Conservation (phyloP, 1,140 invertebrate genomes). For the Zophobas atratus region DNA sequence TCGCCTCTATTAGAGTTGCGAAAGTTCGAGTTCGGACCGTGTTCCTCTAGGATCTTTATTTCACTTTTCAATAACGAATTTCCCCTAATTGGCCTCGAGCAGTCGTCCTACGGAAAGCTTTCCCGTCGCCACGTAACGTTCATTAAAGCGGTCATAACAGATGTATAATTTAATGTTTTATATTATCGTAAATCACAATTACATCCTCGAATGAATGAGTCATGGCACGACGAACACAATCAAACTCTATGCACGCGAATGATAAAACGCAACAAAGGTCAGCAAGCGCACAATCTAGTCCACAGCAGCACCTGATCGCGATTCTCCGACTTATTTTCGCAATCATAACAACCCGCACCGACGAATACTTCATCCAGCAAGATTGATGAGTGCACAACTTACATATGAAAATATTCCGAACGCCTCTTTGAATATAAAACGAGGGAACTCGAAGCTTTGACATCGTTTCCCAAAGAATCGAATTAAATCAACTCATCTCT, state of each 20-base stretch:
- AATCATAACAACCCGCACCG: no score
- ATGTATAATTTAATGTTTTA: slow-evolving; percentile 16
- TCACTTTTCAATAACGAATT: slow-evolving; percentile 39
- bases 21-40: slow-evolving; percentile 5
- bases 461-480: slow-evolving; percentile 43
- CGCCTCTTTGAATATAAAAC: slow-evolving; percentile 31
- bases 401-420: slow-evolving; percentile 31
- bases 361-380: background rate
- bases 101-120: no score
- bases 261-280: slow-evolving; percentile 10
- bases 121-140: background rate
- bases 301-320: no score
- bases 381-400: slow-evolving; percentile 2
- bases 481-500: slow-evolving; percentile 43
- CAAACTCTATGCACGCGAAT: slow-evolving; percentile 1
- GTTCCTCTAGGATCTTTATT: slow-evolving; percentile 48
- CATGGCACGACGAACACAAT: slow-evolving; percentile 8
- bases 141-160: background rate
- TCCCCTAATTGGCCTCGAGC: background rate
- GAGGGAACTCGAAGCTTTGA: slow-evolving; percentile 2
- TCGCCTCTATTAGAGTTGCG: slow-evolving; percentile 42
- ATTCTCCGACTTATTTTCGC: no score
- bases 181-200: slow-evolving; percentile 35
- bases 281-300: background rate
- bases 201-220: slow-evolving; percentile 16